Base-by-base conservation (phyloP, 2,888 invertebrate species). In the Rhopalosiphum nymphaeae region DNA sequence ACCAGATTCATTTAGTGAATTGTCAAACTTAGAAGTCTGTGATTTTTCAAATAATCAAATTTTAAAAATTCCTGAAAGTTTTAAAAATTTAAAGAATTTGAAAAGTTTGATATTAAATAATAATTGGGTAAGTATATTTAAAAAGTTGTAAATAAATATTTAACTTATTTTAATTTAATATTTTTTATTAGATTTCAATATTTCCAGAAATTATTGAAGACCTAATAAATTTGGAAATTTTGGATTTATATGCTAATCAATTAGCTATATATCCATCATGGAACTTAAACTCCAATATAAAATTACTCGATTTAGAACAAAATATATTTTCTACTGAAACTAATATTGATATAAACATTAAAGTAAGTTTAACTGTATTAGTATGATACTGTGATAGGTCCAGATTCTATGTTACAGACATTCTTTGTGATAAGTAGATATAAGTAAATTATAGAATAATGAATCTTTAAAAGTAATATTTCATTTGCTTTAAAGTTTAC, bases 1-100 rank as follows among this genome's bases (percentile, higher is more conserved):
- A 26, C 90, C 94, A 13, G 67, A 91, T 53, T 85, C 94, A 3
- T 86, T 94, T 7, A 67, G 86, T 46, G 7, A 94, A 49, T 49
- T 94, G 44, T 91, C 13, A 49, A 86, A 94, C n/a, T 94, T 94
- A 53, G 94, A 94, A 86, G 29, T 87, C 13, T 94, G 90, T 25
- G 86, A 94, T 87, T 53, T 94, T 86, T 91, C 94, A n/a, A 49
- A 91, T n/a, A 94, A 94, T 87, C 91, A 94, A 67, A 90, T 94
- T 61, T 67, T 87, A 91, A 0, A 42, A 25, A 49, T 94, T 86
- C 94, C 94, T n/a, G 91, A 91, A 86, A 67, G 94, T 46, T 91
- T 94, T 87, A 94, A 86, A 91, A 91, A 21, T n/a, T 94, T 86
- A 13, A 94, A 61, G 1, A 94, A 86, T 42, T 90, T 94, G 44